A percentile compares a stretch with the other conserved stretches of the same genome.
phyloP scores from a whole-genome alignment of 2,113 vertebrate genomes.

The Cairina moschata region DNA sequence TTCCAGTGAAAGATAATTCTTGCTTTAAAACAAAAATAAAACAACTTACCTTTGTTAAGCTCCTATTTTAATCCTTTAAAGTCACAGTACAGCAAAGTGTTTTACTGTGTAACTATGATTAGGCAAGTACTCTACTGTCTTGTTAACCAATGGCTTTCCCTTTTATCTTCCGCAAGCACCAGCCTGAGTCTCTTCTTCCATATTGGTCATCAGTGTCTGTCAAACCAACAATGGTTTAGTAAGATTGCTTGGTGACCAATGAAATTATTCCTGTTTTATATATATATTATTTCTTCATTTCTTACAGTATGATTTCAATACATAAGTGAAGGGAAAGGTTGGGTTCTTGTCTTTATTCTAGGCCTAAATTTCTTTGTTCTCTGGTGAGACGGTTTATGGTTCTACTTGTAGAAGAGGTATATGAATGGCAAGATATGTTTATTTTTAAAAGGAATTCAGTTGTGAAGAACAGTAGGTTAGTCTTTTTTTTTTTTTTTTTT shows the following conservation, averaged over 20 bases:
- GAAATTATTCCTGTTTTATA: background rate
- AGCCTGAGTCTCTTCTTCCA: background rate
- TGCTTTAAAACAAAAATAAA: background rate
- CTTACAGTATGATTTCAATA: background rate
- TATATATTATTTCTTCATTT: background rate
- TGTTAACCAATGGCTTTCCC: background rate
- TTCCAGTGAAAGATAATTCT: background rate
- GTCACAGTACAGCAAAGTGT: background rate
- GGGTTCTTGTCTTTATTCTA: background rate
- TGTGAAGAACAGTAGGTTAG: background rate
- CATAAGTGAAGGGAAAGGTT: background rate
- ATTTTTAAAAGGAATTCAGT: background rate
- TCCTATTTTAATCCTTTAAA: background rate
- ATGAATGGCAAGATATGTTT: background rate
- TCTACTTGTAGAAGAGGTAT: background rate
- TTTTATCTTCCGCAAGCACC: background rate
- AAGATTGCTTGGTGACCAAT: background rate
- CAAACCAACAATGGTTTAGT: background rate
- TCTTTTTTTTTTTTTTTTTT: background rate
- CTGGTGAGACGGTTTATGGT: background rate
- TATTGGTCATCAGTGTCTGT: background rate
- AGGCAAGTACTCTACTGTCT: background rate
- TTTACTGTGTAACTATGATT: background rate
- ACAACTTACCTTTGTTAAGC: background rate
- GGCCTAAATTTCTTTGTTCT: background rate